These are phyloP conservation scores for Panurus biarmicus DNA, from an alignment of 2,113 vertebrate species.

Conservation along the genomic window DNA sequence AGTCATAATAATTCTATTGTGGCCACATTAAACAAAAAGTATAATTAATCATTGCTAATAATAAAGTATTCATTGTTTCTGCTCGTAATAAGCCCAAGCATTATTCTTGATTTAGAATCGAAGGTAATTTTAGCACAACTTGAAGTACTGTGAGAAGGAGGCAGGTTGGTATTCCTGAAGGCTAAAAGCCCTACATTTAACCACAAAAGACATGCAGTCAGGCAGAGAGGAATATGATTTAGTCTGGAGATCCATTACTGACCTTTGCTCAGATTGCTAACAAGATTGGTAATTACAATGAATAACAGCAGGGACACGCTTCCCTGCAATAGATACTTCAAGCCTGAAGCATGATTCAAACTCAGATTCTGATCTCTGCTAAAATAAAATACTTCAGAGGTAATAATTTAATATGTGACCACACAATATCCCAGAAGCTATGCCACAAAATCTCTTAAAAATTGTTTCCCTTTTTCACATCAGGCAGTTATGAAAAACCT, in stretches of 20 bases:
- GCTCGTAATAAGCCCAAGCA: not conserved
- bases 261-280: conserved; percentile 3
- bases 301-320: not conserved
- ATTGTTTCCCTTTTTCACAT: not conserved
- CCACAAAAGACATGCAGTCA: not conserved
- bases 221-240: not conserved
- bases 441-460: not conserved
- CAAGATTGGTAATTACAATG: not conserved
- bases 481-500: not conserved
- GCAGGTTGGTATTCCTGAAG: not conserved
- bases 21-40: conserved; percentile 5
- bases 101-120: not conserved
- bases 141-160: not conserved
- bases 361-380: not conserved
- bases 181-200: not conserved
- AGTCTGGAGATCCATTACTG: not conserved
- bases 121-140: not conserved
- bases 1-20: conserved; percentile 24
- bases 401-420: not conserved
- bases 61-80: conserved; percentile 1
- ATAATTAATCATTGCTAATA: conserved; percentile 40
- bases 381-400: not conserved
- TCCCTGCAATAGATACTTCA: not conserved
- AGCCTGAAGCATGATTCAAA: not conserved
- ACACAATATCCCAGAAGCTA: not conserved